phyloP scores from a whole-genome alignment of 2,113 vertebrate genomes.

The Ochotona princeps region DNA sequence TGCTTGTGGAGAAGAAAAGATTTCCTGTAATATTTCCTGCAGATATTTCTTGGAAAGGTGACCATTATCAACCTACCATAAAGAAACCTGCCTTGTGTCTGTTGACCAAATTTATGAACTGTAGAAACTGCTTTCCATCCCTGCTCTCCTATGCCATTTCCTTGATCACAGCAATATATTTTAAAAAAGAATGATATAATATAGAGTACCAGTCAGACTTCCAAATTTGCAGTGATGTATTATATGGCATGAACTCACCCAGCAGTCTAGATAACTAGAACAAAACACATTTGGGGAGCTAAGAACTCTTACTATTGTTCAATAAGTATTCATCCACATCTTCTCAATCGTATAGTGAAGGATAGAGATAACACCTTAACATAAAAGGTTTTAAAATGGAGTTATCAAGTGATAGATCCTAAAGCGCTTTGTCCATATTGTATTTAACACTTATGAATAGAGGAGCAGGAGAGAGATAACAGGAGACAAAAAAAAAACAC shows the following conservation, averaged over 20 bases:
- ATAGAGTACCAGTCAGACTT: background rate
- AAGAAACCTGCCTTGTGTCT: background rate
- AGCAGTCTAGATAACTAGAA: background rate
- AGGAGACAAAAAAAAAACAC: background rate
- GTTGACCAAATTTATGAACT: background rate
- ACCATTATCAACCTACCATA: background rate
- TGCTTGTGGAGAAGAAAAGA: background rate
- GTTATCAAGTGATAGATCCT: background rate
- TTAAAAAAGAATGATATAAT: conserved; percentile 3
- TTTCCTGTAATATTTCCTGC: background rate
- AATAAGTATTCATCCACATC: background rate
- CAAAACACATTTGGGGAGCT: background rate
- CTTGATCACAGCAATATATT: background rate
- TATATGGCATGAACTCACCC: background rate
- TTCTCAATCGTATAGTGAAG: background rate
- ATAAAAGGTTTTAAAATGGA: background rate
- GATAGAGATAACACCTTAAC: background rate
- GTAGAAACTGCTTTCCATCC: background rate
- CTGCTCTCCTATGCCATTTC: background rate
- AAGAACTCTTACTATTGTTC: background rate
- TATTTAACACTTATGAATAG: background rate
- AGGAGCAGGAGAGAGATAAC: background rate
- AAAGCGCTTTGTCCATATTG: background rate
- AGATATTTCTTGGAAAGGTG: background rate
- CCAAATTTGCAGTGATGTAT: background rate